Conservation (phyloP, 1,140 invertebrate species). For the Tetramorium alpestre region DNA sequence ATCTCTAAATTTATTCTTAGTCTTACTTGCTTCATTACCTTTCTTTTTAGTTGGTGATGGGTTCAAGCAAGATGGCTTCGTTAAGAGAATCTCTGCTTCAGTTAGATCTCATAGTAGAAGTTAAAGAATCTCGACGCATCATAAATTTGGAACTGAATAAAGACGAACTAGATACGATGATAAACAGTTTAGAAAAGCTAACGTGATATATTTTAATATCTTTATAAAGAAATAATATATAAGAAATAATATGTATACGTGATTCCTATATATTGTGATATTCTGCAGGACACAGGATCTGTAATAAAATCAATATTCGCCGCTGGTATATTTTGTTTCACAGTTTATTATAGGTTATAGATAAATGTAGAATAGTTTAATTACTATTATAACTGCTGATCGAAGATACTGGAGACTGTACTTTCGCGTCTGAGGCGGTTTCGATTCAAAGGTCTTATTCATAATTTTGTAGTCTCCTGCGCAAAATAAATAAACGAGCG, state of each 20-base stretch:
- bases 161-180: conserved; percentile 79
- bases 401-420: conserved; percentile 84
- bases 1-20: neutral
- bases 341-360: conserved; percentile 87
- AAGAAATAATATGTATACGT: neutral
- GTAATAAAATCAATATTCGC: conserved; percentile 57
- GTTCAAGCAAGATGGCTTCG: conserved; percentile 81
- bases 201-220: conserved; percentile 27
- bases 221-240: conserved; percentile 18
- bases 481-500: conserved; percentile 70
- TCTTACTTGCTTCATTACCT: neutral
- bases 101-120: conserved; percentile 77
- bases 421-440: conserved; percentile 74
- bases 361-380: conserved; percentile 86
- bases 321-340: conserved; percentile 83
- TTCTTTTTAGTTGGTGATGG: conserved; percentile 80
- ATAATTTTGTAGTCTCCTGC: conserved; percentile 63
- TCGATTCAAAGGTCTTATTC: conserved; percentile 72
- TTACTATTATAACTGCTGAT: conserved; percentile 86
- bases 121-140: conserved; percentile 68
- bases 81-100: conserved; percentile 80
- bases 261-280: neutral
- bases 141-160: conserved; percentile 79
- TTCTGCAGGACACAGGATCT: neutral
- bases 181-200: conserved; percentile 75